Evolutionary conservation across 2,888 invertebrate species (phyloP), one percentile per base, ranked within the genome.

Genomic region (Lasioglossum villosulum): DNA sequence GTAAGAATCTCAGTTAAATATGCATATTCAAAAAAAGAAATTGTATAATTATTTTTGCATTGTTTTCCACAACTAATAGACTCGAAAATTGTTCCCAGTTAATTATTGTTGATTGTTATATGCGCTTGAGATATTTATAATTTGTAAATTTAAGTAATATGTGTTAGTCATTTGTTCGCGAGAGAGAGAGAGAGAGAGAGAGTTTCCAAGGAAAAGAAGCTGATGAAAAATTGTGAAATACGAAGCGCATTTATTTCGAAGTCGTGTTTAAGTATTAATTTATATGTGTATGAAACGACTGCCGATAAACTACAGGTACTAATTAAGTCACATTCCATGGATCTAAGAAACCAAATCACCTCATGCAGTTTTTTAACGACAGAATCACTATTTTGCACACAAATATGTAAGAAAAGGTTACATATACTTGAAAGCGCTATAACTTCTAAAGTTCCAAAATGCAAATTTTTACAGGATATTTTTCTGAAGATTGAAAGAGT

Each of bases 41-140:
- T 86, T 59, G 52, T 68, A 75, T n/a, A 45, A 80, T 68, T 83
- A 87, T 27, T 68, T 90, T 83, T 85, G 19, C 81, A 79, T 83
- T 68, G 70, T 83, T 88, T 82, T 80, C 27, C 71, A 73, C 19
- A 34, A 73, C 52, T 82, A 73, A 27, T 86, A 66, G 72, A 81
- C 59, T n/a, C 71, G 76, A 56, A 87, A 87, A 87, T 83, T 88
- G 75, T 90, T 92, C 89, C 89, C 80, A 86, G 84, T 91, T 91
- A 88, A 83, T 91, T 90, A 83, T 91, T 91, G 91, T 91, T 92
- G 83, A 89, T 88, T 90, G 91, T 92, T 91, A 89, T 82, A 83
- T 75, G 75, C 83, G 83, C 91, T 90, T 75, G 73, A 89, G 79
- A 90, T 91, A 89, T 91, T 91, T 91, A 91, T 91, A 76, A 79